Evolutionary conservation across 2,113 vertebrate genomes (phyloP).

Genomic region (Bubo blakistoni): DNA sequence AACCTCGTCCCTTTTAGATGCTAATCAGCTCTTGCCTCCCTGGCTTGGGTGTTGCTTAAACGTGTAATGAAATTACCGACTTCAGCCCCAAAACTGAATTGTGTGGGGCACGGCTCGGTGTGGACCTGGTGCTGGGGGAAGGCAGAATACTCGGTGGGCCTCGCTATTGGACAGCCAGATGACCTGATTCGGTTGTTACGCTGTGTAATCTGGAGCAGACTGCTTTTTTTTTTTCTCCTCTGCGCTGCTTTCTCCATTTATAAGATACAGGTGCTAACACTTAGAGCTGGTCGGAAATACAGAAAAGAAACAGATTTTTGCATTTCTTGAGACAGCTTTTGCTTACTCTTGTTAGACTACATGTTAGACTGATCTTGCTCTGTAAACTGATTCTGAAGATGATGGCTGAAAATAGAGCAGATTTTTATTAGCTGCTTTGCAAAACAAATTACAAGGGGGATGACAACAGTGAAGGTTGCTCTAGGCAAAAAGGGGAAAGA

Average conservation of each 20-base stretch:
- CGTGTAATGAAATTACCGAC: not conserved
- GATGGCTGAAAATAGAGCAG: not conserved
- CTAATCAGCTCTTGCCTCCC: not conserved
- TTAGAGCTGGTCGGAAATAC: not conserved
- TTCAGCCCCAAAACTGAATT: not conserved
- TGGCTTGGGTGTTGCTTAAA: not conserved
- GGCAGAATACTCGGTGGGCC: not conserved
- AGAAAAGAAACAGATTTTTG: not conserved
- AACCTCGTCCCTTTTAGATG: not conserved
- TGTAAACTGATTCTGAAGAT: not conserved
- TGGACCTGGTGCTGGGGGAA: not conserved
- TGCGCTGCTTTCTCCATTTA: not conserved
- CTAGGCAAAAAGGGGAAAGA: slow-evolving; percentile 11
- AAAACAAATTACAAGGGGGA: not conserved
- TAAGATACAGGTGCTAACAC: not conserved
- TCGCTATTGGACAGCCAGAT: not conserved
- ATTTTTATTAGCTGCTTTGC: slow-evolving; percentile 5
- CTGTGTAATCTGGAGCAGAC: slow-evolving; percentile 39
- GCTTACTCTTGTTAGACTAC: not conserved
- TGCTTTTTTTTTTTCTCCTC: not conserved
- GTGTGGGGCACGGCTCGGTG: not conserved
- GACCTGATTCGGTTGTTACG: slow-evolving; percentile 40
- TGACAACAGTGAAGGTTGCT: slow-evolving; percentile 18
- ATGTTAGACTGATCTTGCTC: not conserved
- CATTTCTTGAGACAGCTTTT: not conserved